Evolutionary conservation across 2,888 invertebrate species (phyloP).

Genomic region (Pterostichus madidus): DNA sequence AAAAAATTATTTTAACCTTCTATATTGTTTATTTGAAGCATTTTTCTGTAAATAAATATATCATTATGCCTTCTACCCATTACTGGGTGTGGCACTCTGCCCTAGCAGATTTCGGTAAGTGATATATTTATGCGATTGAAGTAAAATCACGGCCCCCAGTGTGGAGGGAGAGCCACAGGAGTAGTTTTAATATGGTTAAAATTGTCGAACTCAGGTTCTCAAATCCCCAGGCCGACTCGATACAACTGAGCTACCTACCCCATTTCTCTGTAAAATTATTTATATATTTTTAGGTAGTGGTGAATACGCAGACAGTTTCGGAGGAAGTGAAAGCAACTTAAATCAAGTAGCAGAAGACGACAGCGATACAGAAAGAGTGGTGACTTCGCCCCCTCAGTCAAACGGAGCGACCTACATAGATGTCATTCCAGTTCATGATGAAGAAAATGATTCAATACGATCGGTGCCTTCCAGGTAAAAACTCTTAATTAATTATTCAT

Average conservation of each 20-base stretch:
- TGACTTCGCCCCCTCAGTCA: slow-evolving; percentile 70
- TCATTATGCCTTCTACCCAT: too few relatives aligned
- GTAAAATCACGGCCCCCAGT: too few relatives aligned
- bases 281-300: slow-evolving; percentile 73
- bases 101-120: too few relatives aligned
- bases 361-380: slow-evolving; percentile 78
- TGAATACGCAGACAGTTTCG: slow-evolving; percentile 80
- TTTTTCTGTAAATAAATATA: too few relatives aligned
- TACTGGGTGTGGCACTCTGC: too few relatives aligned
- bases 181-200: too few relatives aligned
- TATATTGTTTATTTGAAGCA: too few relatives aligned
- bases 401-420: slow-evolving; percentile 75
- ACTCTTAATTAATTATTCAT: slow-evolving; percentile 1
- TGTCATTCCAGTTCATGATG: slow-evolving; percentile 76
- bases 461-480: slow-evolving; percentile 75
- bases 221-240: too few relatives aligned
- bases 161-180: too few relatives aligned
- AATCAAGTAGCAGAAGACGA: slow-evolving; percentile 80
- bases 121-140: too few relatives aligned
- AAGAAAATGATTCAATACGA: slow-evolving; percentile 74
- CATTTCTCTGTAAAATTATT: not conserved
- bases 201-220: slow-evolving; percentile 15
- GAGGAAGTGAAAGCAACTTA: slow-evolving; percentile 78
- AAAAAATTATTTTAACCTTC: not conserved
- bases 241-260: too few relatives aligned